Evolutionary conservation across 2,113 vertebrate species (phyloP).

Genomic region (Hassar affinis): DNA sequence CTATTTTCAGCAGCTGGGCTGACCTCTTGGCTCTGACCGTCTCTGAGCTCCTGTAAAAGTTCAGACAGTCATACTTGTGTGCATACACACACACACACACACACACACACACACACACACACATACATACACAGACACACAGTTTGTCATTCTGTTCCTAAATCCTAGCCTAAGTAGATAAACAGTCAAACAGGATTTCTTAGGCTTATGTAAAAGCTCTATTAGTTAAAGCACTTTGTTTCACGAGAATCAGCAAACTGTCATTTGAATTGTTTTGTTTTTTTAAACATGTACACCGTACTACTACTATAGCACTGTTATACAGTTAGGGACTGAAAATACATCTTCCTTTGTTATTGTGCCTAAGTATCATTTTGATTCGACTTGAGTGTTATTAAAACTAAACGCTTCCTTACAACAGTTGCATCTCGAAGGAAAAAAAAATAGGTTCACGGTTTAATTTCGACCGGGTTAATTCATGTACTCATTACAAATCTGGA

Average conservation of each 20-base stretch:
- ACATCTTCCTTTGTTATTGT: neutral
- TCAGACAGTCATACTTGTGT: constrained; percentile 53
- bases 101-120: constrained; percentile 39
- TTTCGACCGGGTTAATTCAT: neutral
- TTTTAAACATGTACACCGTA: too few species aligned
- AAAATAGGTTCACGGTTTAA: neutral
- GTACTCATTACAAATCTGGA: neutral
- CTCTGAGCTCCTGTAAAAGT: constrained; percentile 52
- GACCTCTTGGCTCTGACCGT: constrained; percentile 60
- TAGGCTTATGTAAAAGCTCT: neutral
- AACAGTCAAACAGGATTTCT: neutral
- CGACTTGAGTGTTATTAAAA: neutral
- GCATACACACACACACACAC: constrained; percentile 30
- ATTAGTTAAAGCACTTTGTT: neutral
- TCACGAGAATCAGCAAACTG: neutral
- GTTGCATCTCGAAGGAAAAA: neutral
- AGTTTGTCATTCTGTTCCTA: neutral
- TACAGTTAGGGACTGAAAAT: neutral
- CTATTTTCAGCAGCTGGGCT: constrained; percentile 67
- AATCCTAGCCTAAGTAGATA: too few species aligned
- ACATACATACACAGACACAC: constrained; percentile 41
- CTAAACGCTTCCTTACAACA: neutral
- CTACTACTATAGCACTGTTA: neutral
- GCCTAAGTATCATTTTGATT: neutral
- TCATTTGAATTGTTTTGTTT: neutral